Evolutionary conservation across 2,113 vertebrate species (phyloP).

Genomic region (Columba janthina): DNA sequence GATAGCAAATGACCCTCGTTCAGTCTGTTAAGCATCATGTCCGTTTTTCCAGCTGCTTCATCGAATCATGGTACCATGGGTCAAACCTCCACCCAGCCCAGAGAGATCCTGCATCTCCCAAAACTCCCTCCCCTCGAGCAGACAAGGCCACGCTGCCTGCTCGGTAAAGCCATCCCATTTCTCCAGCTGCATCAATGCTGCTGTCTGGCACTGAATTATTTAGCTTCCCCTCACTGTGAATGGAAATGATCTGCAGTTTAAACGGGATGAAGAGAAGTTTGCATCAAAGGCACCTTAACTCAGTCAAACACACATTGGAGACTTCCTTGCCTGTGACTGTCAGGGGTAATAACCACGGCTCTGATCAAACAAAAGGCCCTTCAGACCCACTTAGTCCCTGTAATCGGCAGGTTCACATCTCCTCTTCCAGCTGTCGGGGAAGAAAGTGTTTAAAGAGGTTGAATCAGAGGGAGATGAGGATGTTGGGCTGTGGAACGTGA

Average conservation of each 20-base stretch:
- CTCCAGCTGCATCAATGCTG: background rate
- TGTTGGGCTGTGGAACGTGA: background rate
- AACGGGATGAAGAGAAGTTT: conserved; percentile 59
- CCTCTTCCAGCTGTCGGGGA: background rate
- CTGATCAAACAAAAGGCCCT: conserved; percentile 70
- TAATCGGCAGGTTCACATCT: conserved; percentile 45
- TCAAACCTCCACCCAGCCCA: background rate
- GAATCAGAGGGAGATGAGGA: background rate
- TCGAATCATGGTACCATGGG: accelerated
- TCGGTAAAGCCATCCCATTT: background rate
- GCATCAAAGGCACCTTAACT: conserved; percentile 70
- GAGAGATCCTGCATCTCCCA: background rate
- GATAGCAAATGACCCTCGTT: background rate
- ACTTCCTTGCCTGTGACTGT: conserved; percentile 61
- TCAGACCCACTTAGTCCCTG: conserved; percentile 62
- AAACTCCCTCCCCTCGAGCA: background rate
- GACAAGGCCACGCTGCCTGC: accelerated
- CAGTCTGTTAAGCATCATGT: background rate
- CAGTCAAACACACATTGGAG: conserved; percentile 63
- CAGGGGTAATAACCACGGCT: conserved; percentile 60
- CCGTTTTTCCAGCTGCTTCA: background rate
- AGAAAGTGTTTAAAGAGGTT: conserved; percentile 20
- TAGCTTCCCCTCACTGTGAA: conserved; percentile 45
- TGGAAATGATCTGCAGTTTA: conserved; percentile 63
- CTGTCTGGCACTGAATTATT: conserved; percentile 63